Base-by-base conservation (phyloP, 2,797 vertebrate genomes). In the Bovichtus diacanthus region DNA sequence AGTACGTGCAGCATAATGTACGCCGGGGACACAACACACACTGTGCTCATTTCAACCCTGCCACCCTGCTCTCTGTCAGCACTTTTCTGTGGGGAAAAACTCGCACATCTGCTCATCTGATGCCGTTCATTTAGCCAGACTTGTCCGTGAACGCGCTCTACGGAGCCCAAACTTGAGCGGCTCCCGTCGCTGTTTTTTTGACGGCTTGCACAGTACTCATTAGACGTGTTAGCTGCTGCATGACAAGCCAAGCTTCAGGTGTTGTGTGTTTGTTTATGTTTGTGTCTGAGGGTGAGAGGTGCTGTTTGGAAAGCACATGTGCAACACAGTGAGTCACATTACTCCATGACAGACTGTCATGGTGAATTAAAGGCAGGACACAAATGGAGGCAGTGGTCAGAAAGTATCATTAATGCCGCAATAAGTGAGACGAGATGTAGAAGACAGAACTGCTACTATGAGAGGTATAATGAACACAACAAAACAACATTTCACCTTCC, bases 321-420 rank as follows among this genome's bases (percentile, higher is more conserved):
- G 81, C 80, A 73, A 84, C 88, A 80, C 82, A 74, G 78, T 78
- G 59, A 91, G 81, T 86, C 88, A 83, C 88, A 83, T 90, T 88
- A 91, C 85, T 87, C 70, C 78, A 73, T 83, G 84, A 84, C 90
- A 82, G 78, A 72, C 81, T 91, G 90, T 91, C 89, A 88, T 59
- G 15, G 70, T 54, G 81, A 85, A 90, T 94, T 91, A 93, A 81
- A 84, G 72, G 78, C 84, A 72, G 74, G 69, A 51, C 34, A 75
- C 79, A 76, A 83, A 74, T 11, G 55, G 78, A 74, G 74, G 83
- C 80, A 66, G 67, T 29, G 77, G 87, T 85, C 85, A 84, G 72
- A 82, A 79, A 85, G 84, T 76, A 89, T 86, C 80, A 78, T 86
- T 87, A 87, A 90, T 74, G 71, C 56, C 47, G 54, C 25, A 15